These are phyloP conservation scores for Hydrozoanthus gracilis DNA, from an alignment of 92 coral and sea anemone genomes.

Conservation along the genomic window DNA sequence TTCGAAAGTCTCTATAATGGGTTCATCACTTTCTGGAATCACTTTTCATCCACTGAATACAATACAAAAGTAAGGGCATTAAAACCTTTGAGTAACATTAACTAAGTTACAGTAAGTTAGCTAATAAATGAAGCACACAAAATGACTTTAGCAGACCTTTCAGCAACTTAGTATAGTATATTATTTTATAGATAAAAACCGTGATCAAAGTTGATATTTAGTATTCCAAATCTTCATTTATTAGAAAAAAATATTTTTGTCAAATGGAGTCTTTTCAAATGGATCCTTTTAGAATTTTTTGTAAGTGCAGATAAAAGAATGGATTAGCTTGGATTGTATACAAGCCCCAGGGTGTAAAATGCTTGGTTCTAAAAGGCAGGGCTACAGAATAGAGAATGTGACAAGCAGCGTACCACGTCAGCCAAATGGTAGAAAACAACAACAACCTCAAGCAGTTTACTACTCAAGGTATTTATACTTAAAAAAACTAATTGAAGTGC, in stretches of 20 bases:
- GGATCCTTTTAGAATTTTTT: neutral
- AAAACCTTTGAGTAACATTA: too few species aligned
- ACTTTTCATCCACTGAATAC: neutral
- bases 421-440: conserved; percentile 5
- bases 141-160: too few species aligned
- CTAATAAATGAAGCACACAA: too few species aligned
- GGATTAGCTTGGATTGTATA: conserved; percentile 43
- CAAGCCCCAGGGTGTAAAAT: too few species aligned
- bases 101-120: too few species aligned
- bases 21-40: neutral
- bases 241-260: too few species aligned
- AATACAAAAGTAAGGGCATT: neutral
- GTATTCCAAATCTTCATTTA: too few species aligned
- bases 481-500: too few species aligned
- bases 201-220: too few species aligned
- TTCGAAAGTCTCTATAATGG: neutral
- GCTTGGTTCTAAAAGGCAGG: conserved; percentile 43
- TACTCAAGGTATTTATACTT: too few species aligned
- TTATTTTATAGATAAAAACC: too few species aligned
- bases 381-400: conserved; percentile 40
- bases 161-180: too few species aligned
- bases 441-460: conserved; percentile 50
- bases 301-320: conserved; percentile 34
- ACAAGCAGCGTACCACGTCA: conserved; percentile 45
- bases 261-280: neutral